These are phyloP conservation scores for Cyclophora punctaria DNA, from an alignment of 2,888 invertebrate genomes.

Conservation along the genomic window DNA sequence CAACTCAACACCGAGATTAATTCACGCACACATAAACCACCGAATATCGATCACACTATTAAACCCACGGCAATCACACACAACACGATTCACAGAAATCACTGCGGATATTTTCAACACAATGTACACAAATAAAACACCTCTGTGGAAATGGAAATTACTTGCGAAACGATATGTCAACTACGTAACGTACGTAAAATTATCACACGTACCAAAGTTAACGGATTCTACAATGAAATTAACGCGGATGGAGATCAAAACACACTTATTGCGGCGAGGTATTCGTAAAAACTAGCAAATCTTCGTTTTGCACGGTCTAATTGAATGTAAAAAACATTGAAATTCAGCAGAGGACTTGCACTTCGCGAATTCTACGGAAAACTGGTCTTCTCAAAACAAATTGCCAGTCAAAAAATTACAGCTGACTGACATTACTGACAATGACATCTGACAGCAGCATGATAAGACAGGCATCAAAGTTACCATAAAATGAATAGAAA, in stretches of 20 bases:
- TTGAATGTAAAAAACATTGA: constrained; percentile 16
- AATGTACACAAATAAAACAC: constrained; percentile 65
- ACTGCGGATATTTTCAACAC: constrained; percentile 44
- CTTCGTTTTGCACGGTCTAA: constrained; percentile 27
- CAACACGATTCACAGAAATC: constrained; percentile 29
- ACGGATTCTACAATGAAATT: constrained; percentile 8
- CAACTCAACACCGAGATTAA: constrained; percentile 15
- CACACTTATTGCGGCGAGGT: constrained; percentile 8
- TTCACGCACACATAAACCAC: constrained; percentile 35
- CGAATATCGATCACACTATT: constrained; percentile 27
- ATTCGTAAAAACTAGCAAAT: constrained; percentile 18
- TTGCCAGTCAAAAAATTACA: constrained; percentile 20
- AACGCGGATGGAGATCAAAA: constrained; percentile 6
- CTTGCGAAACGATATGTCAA: constrained; percentile 68
- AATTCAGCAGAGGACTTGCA: constrained; percentile 19
- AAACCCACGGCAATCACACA: constrained; percentile 22
- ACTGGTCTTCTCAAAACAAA: constrained; percentile 29
- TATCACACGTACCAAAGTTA: constrained; percentile 22
- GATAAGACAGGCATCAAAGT: constrained; percentile 1
- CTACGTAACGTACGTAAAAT: constrained; percentile 47
- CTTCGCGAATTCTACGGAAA: constrained; percentile 41
- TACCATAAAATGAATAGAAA: neutral
- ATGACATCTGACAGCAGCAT: constrained; percentile 10
- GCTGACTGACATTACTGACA: constrained; percentile 14
- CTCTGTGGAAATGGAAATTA: constrained; percentile 38